Base-by-base conservation (phyloP, 1,140 invertebrate genomes). In the Cataglyphis hispanica region DNA sequence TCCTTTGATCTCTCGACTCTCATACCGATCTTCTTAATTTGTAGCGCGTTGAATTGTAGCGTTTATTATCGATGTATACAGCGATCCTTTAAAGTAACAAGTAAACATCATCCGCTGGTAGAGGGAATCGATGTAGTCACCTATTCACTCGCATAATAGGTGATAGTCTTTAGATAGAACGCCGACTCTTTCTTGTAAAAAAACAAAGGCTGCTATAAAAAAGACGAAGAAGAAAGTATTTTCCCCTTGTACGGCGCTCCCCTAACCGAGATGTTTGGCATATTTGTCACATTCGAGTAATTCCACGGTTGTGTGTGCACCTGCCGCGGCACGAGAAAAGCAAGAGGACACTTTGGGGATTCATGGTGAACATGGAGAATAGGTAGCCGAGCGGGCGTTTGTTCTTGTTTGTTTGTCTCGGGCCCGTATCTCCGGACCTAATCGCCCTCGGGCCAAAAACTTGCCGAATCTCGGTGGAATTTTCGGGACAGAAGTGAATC, bases 271-370 rank as follows among this genome's bases (percentile, higher is more conserved):
- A 94, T 93, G 91, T 92, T 94, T 92, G 84, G 86, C 93, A 89
- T 93, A 94, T 94, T 94, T 94, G 94, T 94, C 94, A 93, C 93
- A 94, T 94, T 92, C 92, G 91, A 93, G 93, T 94, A 94, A 94
- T 94, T 94, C 93, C 88, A 91, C 61, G 85, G 80, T 89, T 78
- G 75, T 90, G 85, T 89, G 83, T 89, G 93, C 93, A 94, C 93
- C 94, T 94, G 94, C 91, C 81, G 70, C 84, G 80, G 84, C 84
- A 86, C 61, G 67, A 85, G 85, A 89, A 78, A 37, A 64, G 77
- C 78, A 56, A 86, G 61, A 86, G 72, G 66, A 91, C 86, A 91
- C 86, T 85, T 46, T 63, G 66, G 86, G 84, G 83, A 88, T 89
- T 91, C 83, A 84, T 78, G 84, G 87, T 86, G 75, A 78, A 75